phyloP scores from a whole-genome alignment of 2,888 invertebrate species.

The Trissoscelio sp. region DNA sequence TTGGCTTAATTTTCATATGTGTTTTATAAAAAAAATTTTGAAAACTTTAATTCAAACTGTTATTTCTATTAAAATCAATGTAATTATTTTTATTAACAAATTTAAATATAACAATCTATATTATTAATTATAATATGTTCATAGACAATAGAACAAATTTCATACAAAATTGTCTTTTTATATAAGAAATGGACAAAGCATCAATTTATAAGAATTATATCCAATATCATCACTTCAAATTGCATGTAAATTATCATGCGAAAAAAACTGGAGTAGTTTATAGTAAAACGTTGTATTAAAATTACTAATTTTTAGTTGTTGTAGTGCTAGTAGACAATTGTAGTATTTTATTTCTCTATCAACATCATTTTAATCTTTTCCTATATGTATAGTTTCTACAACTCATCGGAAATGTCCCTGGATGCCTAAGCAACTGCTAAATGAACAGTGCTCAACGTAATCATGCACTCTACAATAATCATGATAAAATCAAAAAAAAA shows the following conservation, averaged over 20 bases:
- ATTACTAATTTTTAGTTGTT: conserved; percentile 16
- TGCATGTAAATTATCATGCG: background rate
- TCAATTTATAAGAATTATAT: no score
- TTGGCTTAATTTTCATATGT: no score
- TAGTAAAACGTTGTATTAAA: conserved; percentile 57
- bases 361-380: conserved; percentile 65
- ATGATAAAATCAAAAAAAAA: conserved; percentile 18
- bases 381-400: conserved; percentile 78
- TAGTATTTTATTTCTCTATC: conserved; percentile 22
- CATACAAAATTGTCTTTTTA: no score
- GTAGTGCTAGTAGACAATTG: conserved; percentile 7
- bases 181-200: no score
- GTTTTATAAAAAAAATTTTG: no score
- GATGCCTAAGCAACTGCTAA: conserved; percentile 72
- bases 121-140: no score
- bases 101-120: no score
- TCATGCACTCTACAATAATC: conserved; percentile 55
- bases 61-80: no score
- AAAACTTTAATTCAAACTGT: no score
- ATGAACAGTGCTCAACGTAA: conserved; percentile 57
- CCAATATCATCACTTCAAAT: no score
- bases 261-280: background rate
- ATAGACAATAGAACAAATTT: no score
- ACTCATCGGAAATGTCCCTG: conserved; percentile 80
- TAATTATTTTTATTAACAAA: no score